Percentiles rank a stretch among this genome's conserved stretches.
These are phyloP conservation scores for Serrognathus titanus DNA, from an alignment of 2,888 invertebrate genomes.

Conservation along the genomic window DNA sequence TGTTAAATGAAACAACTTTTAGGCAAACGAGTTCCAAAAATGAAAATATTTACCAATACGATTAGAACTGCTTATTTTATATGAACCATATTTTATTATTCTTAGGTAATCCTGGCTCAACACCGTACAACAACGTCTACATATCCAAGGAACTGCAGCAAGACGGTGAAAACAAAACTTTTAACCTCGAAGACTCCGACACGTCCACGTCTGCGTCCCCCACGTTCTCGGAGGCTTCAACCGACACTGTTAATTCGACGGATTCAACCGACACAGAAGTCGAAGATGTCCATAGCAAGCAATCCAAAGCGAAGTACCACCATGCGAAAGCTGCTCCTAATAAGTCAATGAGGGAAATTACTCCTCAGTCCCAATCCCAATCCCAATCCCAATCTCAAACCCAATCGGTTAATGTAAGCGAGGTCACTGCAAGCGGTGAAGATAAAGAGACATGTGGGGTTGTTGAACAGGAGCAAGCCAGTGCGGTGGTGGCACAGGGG, in stretches of 20 bases:
- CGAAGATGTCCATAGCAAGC: slow-evolving; percentile 5
- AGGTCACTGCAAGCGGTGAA: slow-evolving; percentile 1
- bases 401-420: slow-evolving; percentile 18
- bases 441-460: not conserved
- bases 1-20: too few relatives aligned
- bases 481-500: not conserved
- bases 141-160: slow-evolving; percentile 34
- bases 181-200: slow-evolving; percentile 23
- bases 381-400: too few relatives aligned
- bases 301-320: not conserved
- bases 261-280: slow-evolving; percentile 25
- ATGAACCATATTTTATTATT: not conserved
- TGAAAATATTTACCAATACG: too few relatives aligned
- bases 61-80: too few relatives aligned
- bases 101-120: slow-evolving; percentile 45
- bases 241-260: slow-evolving; percentile 25
- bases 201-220: slow-evolving; percentile 40
- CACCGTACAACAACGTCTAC: slow-evolving; percentile 48
- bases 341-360: not conserved
- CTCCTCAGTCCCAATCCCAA: too few relatives aligned
- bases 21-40: too few relatives aligned
- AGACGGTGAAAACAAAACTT: slow-evolving; percentile 13
- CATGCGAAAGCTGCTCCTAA: not conserved
- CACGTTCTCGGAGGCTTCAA: slow-evolving; percentile 36
- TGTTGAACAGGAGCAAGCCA: not conserved